Evolutionary conservation across 2,888 invertebrate species (phyloP).

Genomic region (Orthosia cruda): DNA sequence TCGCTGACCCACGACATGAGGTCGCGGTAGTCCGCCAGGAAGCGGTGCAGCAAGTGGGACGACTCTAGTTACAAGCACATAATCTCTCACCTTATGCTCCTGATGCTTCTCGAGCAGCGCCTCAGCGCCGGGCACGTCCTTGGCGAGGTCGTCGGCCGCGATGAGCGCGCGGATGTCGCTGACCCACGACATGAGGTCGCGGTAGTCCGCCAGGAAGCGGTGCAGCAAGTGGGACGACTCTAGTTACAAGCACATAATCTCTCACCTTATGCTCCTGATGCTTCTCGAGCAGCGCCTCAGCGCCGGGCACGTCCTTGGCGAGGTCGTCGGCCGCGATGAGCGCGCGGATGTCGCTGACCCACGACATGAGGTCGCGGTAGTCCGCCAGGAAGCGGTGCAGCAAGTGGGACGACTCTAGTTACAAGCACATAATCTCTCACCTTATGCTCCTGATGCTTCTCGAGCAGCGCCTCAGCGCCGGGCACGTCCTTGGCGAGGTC

Average conservation of each 20-base stretch:
- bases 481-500: conserved; percentile 99
- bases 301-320: conserved; percentile 99
- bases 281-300: conserved; percentile 98
- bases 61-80: conserved; percentile 96
- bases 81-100: conserved; percentile 93
- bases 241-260: conserved; percentile 90
- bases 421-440: no score
- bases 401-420: conserved; percentile 98
- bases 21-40: conserved; percentile 99
- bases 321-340: conserved; percentile 99
- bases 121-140: conserved; percentile 99
- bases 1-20: conserved; percentile 99
- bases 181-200: conserved; percentile 99
- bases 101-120: conserved; percentile 99
- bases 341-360: conserved; percentile 99
- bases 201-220: conserved; percentile 99
- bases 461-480: conserved; percentile 99
- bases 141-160: conserved; percentile 99
- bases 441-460: conserved; percentile 98
- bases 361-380: conserved; percentile 98
- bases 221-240: conserved; percentile 99
- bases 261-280: conserved; percentile 96
- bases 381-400: conserved; percentile 99
- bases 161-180: conserved; percentile 99
- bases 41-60: conserved; percentile 98